Evolutionary conservation across 2,888 invertebrate genomes (phyloP), one percentile per base, ranked within the genome.

Genomic region (Drosophila anomelani): DNA sequence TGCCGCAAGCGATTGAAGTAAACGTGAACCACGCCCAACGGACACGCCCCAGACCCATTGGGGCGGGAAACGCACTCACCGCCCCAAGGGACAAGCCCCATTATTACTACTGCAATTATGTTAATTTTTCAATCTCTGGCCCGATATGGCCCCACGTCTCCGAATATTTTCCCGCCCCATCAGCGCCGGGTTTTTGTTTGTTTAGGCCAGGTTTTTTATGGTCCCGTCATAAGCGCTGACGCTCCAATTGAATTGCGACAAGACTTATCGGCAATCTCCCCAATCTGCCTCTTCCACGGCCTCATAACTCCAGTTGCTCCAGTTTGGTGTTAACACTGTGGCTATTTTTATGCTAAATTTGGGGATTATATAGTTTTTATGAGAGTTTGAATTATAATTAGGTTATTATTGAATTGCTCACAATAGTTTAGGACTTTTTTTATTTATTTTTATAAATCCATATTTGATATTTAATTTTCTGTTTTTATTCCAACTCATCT

Each of bases 21-120:
- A 51, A 20, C 20, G 51, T 26, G 60, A 3, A 34, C 58, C 73
- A 67, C 73, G 67, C 73, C 73, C 53, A 23, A 2, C 17, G 26
- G n/a, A 51, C 43, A 72, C 75, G 41, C 53, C 70, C 46, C 6
- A 15, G 46, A 36, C 70, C 61, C 13, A n/a, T 17, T 4, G 26
- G 44, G 67, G 67, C 51, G 66, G 41, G 47, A 6, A 39, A 49
- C 69, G 49, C 64, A 62, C 54, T 59, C 54, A 13, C 26, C 53
- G 43, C 23, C 64, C 80, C 69, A 70, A 75, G 81, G 86, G 72
- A 66, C 53, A 44, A 6, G 38, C n/a, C n/a, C 64, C 29, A 59
- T 71, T 73, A 80, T 86, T 88, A 85, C 76, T 82, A 78, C 77
- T 66, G 73, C 79, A 89, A 87, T 85, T 85, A 76, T 76, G 77